Evolutionary conservation across 2,888 invertebrate species (phyloP).

Genomic region (Polydesmus complanatus): DNA sequence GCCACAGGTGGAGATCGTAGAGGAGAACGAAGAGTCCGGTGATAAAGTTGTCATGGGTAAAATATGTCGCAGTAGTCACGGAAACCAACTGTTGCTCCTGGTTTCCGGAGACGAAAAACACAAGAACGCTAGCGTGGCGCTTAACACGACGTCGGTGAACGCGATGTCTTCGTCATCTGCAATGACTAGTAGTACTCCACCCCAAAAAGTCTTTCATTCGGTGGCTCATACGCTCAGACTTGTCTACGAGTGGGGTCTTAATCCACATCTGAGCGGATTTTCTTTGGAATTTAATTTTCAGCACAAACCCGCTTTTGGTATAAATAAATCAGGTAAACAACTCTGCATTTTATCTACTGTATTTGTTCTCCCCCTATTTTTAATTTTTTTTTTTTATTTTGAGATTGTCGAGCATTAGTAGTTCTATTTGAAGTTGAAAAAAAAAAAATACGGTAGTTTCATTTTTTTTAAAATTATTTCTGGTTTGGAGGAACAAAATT

Average conservation of each 20-base stretch:
- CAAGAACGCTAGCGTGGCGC: constrained; percentile 5
- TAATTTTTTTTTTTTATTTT: too few species aligned
- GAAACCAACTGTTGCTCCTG: constrained; percentile 4
- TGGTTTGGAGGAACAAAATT: too few species aligned
- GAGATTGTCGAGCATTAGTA: too few species aligned
- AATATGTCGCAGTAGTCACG: constrained; percentile 9
- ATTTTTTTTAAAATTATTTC: too few species aligned
- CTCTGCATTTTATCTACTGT: too few species aligned
- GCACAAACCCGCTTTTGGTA: constrained; percentile 1
- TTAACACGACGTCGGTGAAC: not conserved
- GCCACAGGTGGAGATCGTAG: constrained; percentile 14
- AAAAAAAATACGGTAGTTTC: too few species aligned
- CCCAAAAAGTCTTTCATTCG: constrained; percentile 18
- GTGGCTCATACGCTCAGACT: constrained; percentile 15
- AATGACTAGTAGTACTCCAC: not conserved
- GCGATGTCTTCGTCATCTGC: constrained; percentile 3
- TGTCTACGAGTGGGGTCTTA: constrained; percentile 17
- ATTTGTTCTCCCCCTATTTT: too few species aligned
- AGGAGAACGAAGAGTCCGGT: constrained; percentile 11
- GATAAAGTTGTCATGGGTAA: constrained; percentile 13
- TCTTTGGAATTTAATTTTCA: constrained; percentile 17
- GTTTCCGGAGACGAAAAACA: constrained; percentile 7
- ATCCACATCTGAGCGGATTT: constrained; percentile 17
- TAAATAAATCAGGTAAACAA: constrained; percentile 1
- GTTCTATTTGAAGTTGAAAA: too few species aligned